Conservation (phyloP, 1,140 invertebrate genomes). For the Drosophila simulans region DNA sequence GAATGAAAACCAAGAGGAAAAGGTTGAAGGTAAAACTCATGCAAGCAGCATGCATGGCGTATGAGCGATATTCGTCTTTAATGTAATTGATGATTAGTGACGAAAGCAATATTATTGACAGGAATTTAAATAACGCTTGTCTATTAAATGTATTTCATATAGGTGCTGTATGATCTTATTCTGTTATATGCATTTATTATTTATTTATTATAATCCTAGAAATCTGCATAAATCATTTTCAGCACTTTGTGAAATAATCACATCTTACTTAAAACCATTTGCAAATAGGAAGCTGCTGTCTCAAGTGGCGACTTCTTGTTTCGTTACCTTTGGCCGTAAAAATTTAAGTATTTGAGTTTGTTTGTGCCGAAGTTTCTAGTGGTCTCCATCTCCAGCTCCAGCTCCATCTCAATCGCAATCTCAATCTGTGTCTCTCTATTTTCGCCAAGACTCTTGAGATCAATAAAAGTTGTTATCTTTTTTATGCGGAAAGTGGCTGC, state of each 20-base stretch:
- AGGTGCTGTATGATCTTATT: too few species aligned
- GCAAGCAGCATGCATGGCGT: too few species aligned
- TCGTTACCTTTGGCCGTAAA: conserved; percentile 13
- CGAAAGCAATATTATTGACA: too few species aligned
- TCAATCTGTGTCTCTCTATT: not conserved
- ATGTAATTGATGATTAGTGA: too few species aligned
- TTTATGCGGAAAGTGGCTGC: conserved; percentile 4
- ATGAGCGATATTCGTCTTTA: not conserved
- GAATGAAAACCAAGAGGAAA: not conserved
- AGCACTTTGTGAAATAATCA: too few species aligned
- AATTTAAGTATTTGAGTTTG: conserved; percentile 4
- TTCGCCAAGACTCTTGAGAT: conserved; percentile 8
- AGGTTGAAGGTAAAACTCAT: too few species aligned
- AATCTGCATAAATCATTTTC: too few species aligned
- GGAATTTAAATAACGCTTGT: too few species aligned
- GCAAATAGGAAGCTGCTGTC: not conserved
- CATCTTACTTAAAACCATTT: not conserved
- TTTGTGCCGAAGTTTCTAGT: conserved; percentile 5
- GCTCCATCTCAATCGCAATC: not conserved
- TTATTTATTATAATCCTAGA: too few species aligned
- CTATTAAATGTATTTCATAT: too few species aligned
- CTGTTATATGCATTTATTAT: too few species aligned
- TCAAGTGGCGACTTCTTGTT: conserved; percentile 14
- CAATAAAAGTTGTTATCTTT: conserved; percentile 18
- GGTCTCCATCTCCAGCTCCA: not conserved